Evolutionary conservation across 2,797 vertebrate species (phyloP).

Genomic region (Xenops minutus): DNA sequence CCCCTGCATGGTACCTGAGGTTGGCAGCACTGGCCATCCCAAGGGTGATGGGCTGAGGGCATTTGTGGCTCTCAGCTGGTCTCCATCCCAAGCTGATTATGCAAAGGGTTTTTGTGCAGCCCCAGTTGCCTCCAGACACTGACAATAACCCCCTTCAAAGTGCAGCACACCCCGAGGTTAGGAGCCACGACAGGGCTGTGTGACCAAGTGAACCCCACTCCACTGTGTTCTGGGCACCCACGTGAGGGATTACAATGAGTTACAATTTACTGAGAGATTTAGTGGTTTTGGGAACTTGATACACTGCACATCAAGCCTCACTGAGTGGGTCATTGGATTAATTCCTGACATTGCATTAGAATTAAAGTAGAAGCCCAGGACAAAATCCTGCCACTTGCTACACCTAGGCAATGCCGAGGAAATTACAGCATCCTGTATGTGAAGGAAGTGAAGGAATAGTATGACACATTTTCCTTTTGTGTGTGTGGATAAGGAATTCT

Average conservation of each 20-base stretch:
- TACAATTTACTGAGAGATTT: not conserved
- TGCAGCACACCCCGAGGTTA: not conserved
- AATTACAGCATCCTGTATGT: not conserved
- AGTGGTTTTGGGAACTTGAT: not conserved
- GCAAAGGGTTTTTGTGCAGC: not conserved
- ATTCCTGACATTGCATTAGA: constrained; percentile 6
- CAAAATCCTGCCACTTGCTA: not conserved
- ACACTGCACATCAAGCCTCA: fast-evolving
- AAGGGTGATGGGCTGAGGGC: not conserved
- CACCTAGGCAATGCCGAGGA: fast-evolving
- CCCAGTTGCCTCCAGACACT: not conserved
- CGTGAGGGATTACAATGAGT: not conserved
- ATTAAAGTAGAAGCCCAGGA: not conserved
- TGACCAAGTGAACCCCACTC: not conserved
- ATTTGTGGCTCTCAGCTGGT: not conserved
- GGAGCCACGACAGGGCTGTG: not conserved
- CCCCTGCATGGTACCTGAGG: fast-evolving
- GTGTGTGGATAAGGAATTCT: not conserved
- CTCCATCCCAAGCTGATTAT: not conserved
- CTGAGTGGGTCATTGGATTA: not conserved
- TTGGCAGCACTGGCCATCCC: fast-evolving
- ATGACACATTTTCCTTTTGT: not conserved
- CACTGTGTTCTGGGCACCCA: fast-evolving
- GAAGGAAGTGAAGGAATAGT: not conserved
- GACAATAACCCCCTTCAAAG: not conserved